These are phyloP conservation scores for Pterophyllum scalare DNA, from an alignment of 2,113 vertebrate species.

Conservation along the genomic window DNA sequence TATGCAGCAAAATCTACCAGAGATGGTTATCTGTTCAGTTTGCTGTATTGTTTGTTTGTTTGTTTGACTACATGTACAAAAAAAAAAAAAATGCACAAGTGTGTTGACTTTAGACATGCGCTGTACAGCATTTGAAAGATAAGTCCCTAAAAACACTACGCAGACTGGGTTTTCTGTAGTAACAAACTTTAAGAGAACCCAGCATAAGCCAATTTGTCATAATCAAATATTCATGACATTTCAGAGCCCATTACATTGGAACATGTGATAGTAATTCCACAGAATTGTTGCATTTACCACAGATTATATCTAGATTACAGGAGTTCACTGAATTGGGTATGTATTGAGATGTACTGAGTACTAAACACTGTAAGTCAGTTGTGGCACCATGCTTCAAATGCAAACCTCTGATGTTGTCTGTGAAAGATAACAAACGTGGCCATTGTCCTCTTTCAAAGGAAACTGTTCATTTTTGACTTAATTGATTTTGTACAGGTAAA, in stretches of 20 bases:
- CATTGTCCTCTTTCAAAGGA: slow-evolving; percentile 1
- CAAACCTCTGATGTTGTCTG: slow-evolving; percentile 18
- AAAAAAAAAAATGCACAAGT: not conserved
- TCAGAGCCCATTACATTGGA: not conserved
- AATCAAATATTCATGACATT: slow-evolving; percentile 15
- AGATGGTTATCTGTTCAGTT: slow-evolving; percentile 28
- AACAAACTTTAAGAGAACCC: not conserved
- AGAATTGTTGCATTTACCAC: not conserved
- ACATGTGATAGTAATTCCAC: not conserved
- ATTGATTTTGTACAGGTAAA: slow-evolving; percentile 51
- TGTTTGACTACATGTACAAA: slow-evolving; percentile 53
- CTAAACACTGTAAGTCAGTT: slow-evolving; percentile 22
- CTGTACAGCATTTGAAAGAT: slow-evolving; percentile 59
- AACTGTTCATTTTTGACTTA: slow-evolving; percentile 8
- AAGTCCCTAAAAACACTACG: slow-evolving; percentile 62
- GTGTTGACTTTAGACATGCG: slow-evolving; percentile 32
- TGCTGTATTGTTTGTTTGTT: slow-evolving; percentile 33
- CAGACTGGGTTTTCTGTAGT: slow-evolving; percentile 21
- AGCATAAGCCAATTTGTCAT: slow-evolving; percentile 25
- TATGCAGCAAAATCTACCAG: slow-evolving; percentile 47
- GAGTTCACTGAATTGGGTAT: not conserved
- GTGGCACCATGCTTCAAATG: not conserved
- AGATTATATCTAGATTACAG: not conserved
- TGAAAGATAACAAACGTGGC: slow-evolving; percentile 22
- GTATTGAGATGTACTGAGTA: not conserved